A percentile compares a stretch with the other conserved stretches of the same genome.
These are phyloP conservation scores for Anomalospiza imberbis DNA, from an alignment of 2,797 vertebrate genomes.

Conservation along the genomic window DNA sequence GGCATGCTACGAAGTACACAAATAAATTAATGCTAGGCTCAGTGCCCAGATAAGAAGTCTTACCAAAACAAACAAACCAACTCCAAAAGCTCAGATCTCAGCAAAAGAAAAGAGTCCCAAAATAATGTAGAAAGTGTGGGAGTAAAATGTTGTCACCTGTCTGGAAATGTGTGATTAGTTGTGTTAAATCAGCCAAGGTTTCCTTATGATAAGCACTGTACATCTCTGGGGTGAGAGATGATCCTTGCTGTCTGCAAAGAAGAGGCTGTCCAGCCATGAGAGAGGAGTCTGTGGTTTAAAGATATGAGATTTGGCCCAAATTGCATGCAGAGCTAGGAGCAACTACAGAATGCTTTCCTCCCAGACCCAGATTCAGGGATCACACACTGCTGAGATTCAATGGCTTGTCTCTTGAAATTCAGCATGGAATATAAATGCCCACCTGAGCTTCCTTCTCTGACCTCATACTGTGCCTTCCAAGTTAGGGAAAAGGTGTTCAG, in stretches of 20 bases:
- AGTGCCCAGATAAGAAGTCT: neutral
- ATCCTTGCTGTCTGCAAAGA: neutral
- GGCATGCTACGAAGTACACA: neutral
- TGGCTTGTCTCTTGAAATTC: neutral
- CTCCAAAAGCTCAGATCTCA: neutral
- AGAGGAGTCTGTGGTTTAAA: neutral
- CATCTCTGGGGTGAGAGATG: neutral
- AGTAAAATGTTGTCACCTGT: neutral
- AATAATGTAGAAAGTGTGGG: neutral
- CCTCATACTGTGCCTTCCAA: neutral
- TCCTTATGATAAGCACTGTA: neutral
- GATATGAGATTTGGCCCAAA: neutral
- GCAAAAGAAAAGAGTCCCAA: neutral
- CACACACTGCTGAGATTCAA: neutral
- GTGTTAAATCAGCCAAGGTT: neutral
- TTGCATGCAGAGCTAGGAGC: neutral
- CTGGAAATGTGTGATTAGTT: neutral
- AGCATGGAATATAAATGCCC: neutral
- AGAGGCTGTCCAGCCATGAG: neutral
- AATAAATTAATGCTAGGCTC: constrained; percentile 38
- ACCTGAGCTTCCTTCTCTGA: neutral
- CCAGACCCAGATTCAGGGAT: neutral
- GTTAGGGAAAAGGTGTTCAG: neutral
- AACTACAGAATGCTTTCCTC: neutral
- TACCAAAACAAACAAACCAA: neutral